Conservation (phyloP, 2,888 invertebrate species). For the Sphaerolaimus hirsutus region DNA sequence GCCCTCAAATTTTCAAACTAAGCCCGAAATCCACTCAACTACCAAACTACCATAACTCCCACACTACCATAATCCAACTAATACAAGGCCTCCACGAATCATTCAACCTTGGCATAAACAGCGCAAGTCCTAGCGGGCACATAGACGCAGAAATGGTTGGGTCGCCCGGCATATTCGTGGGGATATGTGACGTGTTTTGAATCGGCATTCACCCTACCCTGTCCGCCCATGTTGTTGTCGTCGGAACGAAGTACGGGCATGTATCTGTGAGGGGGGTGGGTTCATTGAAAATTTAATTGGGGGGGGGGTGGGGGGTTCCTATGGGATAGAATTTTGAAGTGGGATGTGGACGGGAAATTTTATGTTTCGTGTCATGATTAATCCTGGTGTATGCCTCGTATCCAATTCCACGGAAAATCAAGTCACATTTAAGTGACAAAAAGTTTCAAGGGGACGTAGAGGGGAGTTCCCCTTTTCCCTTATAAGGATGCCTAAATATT, state of each 20-base stretch:
- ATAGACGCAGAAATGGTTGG: constrained; percentile 36
- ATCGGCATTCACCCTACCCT: constrained; percentile 43
- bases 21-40: too few species aligned
- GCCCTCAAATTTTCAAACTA: too few species aligned
- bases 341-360: neutral
- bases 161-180: constrained; percentile 43
- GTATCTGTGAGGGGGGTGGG: constrained; percentile 33
- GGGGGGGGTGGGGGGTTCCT: too few species aligned
- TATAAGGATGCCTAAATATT: too few species aligned
- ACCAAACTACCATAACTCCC: too few species aligned
- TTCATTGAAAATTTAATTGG: neutral
- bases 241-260: constrained; percentile 55
- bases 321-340: neutral
- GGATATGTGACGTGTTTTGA: constrained; percentile 31
- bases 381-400: too few species aligned
- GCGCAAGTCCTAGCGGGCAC: constrained; percentile 10
- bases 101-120: neutral
- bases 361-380: neutral
- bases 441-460: too few species aligned
- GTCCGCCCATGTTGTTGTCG: constrained; percentile 50
- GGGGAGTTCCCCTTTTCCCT: too few species aligned
- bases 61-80: too few species aligned
- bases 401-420: too few species aligned
- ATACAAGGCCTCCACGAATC: too few species aligned
- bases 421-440: too few species aligned